Evolutionary conservation across 2,797 vertebrate species (phyloP), one percentile per base, ranked within the genome.

Genomic region (Bucorvus abyssinicus): DNA sequence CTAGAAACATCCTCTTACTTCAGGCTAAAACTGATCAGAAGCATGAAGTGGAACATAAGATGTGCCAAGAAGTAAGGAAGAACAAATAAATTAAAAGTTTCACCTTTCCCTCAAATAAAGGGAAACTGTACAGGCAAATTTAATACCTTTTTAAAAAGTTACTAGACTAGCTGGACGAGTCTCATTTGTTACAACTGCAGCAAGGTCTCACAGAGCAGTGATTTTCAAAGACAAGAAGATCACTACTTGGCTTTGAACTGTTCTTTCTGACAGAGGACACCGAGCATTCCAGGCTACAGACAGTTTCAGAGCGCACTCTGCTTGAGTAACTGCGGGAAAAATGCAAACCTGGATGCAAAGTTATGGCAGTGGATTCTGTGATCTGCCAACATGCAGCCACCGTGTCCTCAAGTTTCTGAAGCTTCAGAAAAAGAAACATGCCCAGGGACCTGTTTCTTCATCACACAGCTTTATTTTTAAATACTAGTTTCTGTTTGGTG

Each of bases 391-490:
- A 85, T 14, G 17, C 49, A 95, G 53, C 87, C 90, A 61, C 84
- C 5, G 63, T 74, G 74, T 89, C 87, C 88, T 88, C 73, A 88
- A 89, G 91, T 93, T 90, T 84, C 87, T 74, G 88, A 73, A 87
- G 88, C 71, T 74, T 84, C 77, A 90, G 65, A 86, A 87, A 91
- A 97, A 95, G 92, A 96, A 93, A 74, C 90, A 45, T 87, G 97
- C 92, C 96, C 79, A 90, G 32, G 87, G 94, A 94, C 67, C 84
- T 44, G 77, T 75, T 96, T 92, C 93, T 96, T 96, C 84, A 93
- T 95, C 91, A 91, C 67, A 92, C 91, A 78, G 81, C 63, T 95
- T 90, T 96, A 94, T 92, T 97, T 94, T 97, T 94, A 97, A 97
- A 97, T 86, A 97, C 81, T 88, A 95, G 75, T 77, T 93, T 95